A percentile compares a stretch with the other conserved stretches of the same genome.
phyloP scores from a whole-genome alignment of 2,113 vertebrate species.

The Sinocyclocheilus anophthalmus region DNA sequence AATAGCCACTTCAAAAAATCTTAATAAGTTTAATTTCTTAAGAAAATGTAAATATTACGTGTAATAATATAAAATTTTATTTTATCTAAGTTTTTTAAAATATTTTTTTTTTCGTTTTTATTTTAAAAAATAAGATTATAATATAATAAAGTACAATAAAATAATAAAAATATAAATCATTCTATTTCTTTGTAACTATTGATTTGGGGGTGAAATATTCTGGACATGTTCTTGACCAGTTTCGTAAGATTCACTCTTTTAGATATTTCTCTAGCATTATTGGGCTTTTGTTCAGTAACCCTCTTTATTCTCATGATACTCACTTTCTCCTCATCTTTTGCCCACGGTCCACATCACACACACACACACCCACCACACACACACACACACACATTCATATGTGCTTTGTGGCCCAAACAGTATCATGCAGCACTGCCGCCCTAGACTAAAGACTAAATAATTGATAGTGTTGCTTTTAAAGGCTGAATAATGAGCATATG shows the following conservation, averaged over 20 bases:
- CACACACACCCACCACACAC: slow-evolving; percentile 2
- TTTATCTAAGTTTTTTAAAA: too few species aligned
- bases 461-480: slow-evolving; percentile 60
- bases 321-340: neutral
- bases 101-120: too few species aligned
- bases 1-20: too few species aligned
- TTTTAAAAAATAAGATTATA: too few species aligned
- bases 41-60: too few species aligned
- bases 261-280: neutral
- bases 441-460: slow-evolving; percentile 53
- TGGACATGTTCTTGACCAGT: neutral
- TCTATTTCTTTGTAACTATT: too few species aligned
- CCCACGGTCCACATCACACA: neutral
- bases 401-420: slow-evolving; percentile 44
- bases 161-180: too few species aligned
- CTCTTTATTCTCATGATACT: slow-evolving; percentile 1
- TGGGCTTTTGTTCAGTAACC: neutral
- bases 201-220: neutral
- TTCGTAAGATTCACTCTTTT: neutral
- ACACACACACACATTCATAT: slow-evolving; percentile 13
- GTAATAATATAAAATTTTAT: too few species aligned
- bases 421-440: slow-evolving; percentile 29
- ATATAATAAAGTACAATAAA: too few species aligned
- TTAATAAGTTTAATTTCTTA: too few species aligned
- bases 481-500: slow-evolving; percentile 46